These are phyloP conservation scores for Coenonympha glycerion DNA, from an alignment of 2,888 invertebrate species.

Conservation along the genomic window DNA sequence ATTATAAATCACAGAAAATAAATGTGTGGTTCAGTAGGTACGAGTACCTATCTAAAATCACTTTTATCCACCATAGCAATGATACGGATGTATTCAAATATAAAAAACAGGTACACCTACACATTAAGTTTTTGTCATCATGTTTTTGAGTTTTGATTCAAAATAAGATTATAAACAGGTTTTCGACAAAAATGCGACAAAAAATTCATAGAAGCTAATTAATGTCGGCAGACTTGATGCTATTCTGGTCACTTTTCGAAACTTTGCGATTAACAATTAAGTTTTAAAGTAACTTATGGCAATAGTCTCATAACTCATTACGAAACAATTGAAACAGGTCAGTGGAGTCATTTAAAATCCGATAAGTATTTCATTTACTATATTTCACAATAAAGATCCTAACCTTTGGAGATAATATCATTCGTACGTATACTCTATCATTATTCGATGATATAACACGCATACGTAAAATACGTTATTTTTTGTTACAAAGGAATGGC, in stretches of 20 bases:
- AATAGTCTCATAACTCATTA: too few species aligned
- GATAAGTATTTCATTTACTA: neutral
- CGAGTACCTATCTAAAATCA: too few species aligned
- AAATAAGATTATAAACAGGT: neutral
- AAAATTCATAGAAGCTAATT: neutral
- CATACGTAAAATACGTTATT: neutral
- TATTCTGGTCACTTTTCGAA: neutral
- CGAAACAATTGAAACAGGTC: neutral
- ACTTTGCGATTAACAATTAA: too few species aligned
- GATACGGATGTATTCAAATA: too few species aligned
- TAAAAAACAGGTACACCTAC: too few species aligned
- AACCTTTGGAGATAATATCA: conserved; percentile 3
- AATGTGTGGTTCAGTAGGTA: too few species aligned
- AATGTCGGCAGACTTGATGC: neutral
- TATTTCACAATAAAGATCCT: neutral
- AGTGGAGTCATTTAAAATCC: neutral
- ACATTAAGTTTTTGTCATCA: neutral
- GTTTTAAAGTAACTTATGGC: too few species aligned
- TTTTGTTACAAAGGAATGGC: conserved; percentile 3
- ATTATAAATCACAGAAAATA: too few species aligned
- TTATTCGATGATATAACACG: conserved; percentile 1
- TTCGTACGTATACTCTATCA: neutral
- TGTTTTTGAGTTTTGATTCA: neutral
- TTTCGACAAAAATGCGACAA: neutral
- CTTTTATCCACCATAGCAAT: too few species aligned